Conservation (phyloP, 2,888 invertebrate species). For the Xylota sylvarum region DNA sequence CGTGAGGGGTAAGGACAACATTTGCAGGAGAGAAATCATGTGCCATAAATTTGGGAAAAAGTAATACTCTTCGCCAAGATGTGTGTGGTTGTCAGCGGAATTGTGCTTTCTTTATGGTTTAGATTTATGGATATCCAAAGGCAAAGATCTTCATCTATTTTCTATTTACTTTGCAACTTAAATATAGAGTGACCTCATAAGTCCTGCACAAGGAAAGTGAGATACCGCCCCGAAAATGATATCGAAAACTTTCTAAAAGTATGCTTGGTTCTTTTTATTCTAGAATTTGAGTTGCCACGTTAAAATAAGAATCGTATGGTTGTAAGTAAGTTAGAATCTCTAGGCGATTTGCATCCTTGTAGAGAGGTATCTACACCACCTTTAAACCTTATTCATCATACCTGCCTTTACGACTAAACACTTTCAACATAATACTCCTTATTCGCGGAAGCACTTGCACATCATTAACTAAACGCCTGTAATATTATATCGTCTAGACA, state of each 20-base stretch:
- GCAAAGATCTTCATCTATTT: not conserved
- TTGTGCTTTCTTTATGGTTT: not conserved
- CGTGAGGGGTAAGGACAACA: conserved; percentile 51
- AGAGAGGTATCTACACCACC: too few species aligned
- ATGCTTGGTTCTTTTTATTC: too few species aligned
- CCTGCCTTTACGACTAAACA: too few species aligned
- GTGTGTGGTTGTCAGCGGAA: conserved; percentile 34
- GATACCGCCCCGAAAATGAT: too few species aligned
- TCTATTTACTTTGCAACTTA: not conserved
- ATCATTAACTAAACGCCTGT: not conserved
- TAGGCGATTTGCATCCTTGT: too few species aligned
- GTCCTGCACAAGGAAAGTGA: conserved; percentile 4
- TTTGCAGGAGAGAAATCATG: conserved; percentile 48
- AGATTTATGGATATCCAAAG: not conserved
- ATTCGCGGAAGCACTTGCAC: not conserved
- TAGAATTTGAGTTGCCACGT: too few species aligned
- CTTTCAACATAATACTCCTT: too few species aligned
- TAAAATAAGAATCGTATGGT: too few species aligned
- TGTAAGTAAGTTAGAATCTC: too few species aligned
- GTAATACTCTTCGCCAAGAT: conserved; percentile 19
- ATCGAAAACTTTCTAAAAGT: too few species aligned
- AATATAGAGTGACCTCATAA: conserved; percentile 7
- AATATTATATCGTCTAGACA: not conserved
- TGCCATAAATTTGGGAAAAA: conserved; percentile 53
- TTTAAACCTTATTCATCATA: too few species aligned